Conservation (phyloP, 2,113 vertebrate species). For the Myotis lucifugus region DNA sequence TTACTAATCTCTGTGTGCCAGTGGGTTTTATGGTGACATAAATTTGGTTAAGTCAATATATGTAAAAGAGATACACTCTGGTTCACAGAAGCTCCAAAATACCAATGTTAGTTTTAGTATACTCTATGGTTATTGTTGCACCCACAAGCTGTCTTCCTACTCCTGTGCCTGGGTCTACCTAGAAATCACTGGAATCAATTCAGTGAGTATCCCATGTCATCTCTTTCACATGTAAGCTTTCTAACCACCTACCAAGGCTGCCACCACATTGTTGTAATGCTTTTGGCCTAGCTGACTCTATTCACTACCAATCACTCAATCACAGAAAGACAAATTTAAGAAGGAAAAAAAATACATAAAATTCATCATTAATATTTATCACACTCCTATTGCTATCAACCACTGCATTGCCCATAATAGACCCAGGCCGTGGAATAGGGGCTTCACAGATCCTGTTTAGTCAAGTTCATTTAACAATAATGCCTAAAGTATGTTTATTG, state of each 20-base stretch:
- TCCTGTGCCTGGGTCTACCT: background rate
- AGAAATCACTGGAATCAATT: background rate
- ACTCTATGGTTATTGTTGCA: background rate
- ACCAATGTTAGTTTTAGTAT: background rate
- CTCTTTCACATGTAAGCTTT: background rate
- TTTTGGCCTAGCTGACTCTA: background rate
- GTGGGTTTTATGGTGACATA: background rate
- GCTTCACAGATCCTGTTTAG: background rate
- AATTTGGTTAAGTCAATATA: background rate
- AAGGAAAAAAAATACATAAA: background rate
- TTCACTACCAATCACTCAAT: background rate
- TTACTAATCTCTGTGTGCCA: background rate
- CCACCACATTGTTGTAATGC: background rate
- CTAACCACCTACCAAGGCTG: background rate
- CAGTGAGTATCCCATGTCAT: fast-evolving
- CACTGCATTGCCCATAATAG: background rate
- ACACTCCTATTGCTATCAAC: background rate
- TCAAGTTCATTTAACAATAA: background rate
- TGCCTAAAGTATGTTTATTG: background rate
- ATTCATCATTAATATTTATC: background rate
- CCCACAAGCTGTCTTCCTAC: background rate
- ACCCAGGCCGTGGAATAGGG: background rate
- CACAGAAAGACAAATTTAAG: background rate
- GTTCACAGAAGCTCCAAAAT: background rate
- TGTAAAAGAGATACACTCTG: background rate